phyloP scores from a whole-genome alignment of 2,888 invertebrate species.

The Agrilus biguttatus region DNA sequence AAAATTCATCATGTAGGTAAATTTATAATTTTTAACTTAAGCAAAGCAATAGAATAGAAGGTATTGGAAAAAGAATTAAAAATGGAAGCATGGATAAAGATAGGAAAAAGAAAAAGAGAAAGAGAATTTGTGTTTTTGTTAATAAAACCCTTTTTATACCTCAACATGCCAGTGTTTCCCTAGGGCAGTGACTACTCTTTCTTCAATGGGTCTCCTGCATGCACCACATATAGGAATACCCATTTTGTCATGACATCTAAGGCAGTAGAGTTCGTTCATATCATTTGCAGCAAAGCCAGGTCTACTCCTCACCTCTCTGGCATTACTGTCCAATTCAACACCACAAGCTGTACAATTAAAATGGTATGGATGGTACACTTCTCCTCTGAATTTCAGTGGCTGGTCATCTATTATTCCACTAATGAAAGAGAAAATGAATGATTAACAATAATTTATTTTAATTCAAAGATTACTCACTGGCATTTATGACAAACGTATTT shows the following conservation, averaged over 20 bases:
- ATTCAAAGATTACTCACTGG: conserved; percentile 54
- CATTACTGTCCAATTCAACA: conserved; percentile 86
- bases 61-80: too few relatives aligned
- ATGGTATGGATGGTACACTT: conserved; percentile 98
- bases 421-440: conserved; percentile 13
- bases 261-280: conserved; percentile 91
- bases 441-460: background rate
- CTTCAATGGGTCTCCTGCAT: conserved; percentile 96
- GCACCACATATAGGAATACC: conserved; percentile 99
- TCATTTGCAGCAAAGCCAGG: conserved; percentile 83
- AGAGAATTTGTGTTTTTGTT: too few relatives aligned
- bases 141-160: conserved; percentile 31
- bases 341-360: conserved; percentile 93
- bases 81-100: too few relatives aligned
- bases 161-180: conserved; percentile 99
- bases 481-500: conserved; percentile 98
- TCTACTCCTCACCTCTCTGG: conserved; percentile 85
- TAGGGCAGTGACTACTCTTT: conserved; percentile 93
- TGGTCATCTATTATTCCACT: conserved; percentile 86
- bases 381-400: conserved; percentile 82
- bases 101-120: too few relatives aligned
- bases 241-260: conserved; percentile 99
- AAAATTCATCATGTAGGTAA: too few relatives aligned
- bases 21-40: too few relatives aligned
- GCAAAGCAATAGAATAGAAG: too few relatives aligned